These are phyloP conservation scores for Eutolmus rufibarbis DNA, from an alignment of 2,888 invertebrate species.

Conservation along the genomic window DNA sequence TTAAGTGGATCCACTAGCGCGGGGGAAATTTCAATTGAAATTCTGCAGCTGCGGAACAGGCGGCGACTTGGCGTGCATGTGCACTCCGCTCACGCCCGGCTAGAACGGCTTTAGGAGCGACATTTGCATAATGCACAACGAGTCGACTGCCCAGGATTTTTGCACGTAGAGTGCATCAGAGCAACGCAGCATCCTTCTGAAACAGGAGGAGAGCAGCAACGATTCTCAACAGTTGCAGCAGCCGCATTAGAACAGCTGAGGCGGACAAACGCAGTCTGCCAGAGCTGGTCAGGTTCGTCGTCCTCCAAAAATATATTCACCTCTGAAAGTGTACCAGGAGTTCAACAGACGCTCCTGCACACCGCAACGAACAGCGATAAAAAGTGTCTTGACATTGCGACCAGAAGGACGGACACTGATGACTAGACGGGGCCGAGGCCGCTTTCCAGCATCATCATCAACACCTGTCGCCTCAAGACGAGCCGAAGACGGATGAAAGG, in stretches of 20 bases:
- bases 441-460: conserved; percentile 29
- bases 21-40: not conserved
- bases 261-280: not conserved
- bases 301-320: conserved; percentile 4
- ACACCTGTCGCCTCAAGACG: conserved; percentile 26
- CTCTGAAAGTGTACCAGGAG: conserved; percentile 12
- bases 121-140: not conserved
- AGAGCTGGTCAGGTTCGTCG: not conserved
- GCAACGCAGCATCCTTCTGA: conserved; percentile 9
- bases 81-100: not conserved
- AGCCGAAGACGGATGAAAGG: conserved; percentile 32
- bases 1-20: not conserved
- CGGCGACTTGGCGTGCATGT: not conserved
- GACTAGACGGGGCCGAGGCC: not conserved
- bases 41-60: not conserved
- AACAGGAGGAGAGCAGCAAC: not conserved
- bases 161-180: not conserved
- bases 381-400: conserved; percentile 1
- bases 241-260: conserved; percentile 15
- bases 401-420: conserved; percentile 6
- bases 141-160: not conserved
- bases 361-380: not conserved
- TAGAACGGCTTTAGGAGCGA: not conserved
- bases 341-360: conserved; percentile 11
- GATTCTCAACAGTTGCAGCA: not conserved